Evolutionary conservation across 2,888 invertebrate genomes (phyloP).

Genomic region (Endomychus coccineus): DNA sequence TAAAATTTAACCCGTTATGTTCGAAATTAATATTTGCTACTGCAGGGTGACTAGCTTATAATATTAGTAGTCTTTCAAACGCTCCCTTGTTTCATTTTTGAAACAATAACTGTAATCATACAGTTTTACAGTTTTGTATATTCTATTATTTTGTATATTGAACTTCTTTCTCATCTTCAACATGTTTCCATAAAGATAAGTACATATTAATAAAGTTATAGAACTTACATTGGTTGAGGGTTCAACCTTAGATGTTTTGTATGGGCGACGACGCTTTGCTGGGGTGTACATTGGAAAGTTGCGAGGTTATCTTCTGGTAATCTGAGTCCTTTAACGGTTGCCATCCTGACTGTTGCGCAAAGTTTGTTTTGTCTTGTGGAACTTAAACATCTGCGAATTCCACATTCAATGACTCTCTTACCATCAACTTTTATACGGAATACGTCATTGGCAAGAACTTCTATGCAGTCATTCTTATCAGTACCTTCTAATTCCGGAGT

Average conservation of each 20-base stretch:
- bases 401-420: slow-evolving; percentile 47
- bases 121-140: too few species aligned
- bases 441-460: slow-evolving; percentile 27
- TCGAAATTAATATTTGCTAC: too few species aligned
- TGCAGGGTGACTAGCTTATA: too few species aligned
- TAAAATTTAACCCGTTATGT: too few species aligned
- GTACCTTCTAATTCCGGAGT: slow-evolving; percentile 41
- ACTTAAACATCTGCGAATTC: slow-evolving; percentile 44
- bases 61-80: too few species aligned
- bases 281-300: slow-evolving; percentile 50
- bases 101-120: too few species aligned
- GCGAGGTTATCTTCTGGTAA: slow-evolving; percentile 48
- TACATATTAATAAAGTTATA: slow-evolving; percentile 1
- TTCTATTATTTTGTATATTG: too few species aligned
- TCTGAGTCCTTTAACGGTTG: slow-evolving; percentile 48
- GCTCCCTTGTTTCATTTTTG: too few species aligned
- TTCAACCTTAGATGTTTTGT: slow-evolving; percentile 41
- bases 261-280: slow-evolving; percentile 48
- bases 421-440: slow-evolving; percentile 44
- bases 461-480: slow-evolving; percentile 28
- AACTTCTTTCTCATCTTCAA: too few species aligned
- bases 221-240: slow-evolving; percentile 29
- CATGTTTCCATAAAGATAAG: too few species aligned
- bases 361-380: slow-evolving; percentile 36
- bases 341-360: slow-evolving; percentile 50